Percentiles rank a stretch among this genome's conserved stretches.
phyloP scores from a whole-genome alignment of 1,140 invertebrate species.

The Dermatophagoides farinae region DNA sequence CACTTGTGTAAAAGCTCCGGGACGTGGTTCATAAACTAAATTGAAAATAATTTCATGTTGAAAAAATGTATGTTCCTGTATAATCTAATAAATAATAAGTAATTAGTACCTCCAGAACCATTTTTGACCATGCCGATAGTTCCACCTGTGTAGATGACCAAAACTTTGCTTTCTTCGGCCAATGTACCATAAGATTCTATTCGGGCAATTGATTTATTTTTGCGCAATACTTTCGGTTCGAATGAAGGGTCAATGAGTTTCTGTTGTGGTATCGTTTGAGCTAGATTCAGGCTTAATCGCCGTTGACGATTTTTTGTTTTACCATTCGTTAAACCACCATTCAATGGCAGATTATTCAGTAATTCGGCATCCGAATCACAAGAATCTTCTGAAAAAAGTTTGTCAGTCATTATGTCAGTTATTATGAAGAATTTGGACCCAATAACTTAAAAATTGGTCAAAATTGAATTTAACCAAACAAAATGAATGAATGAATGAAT shows the following conservation, averaged over 20 bases:
- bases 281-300: neutral
- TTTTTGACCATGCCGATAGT: constrained; percentile 71
- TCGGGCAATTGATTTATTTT: constrained; percentile 11
- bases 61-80: neutral
- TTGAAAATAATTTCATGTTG: constrained; percentile 15
- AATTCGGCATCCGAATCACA: neutral
- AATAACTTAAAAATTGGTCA: too few species aligned
- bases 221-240: constrained; percentile 13
- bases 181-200: constrained; percentile 3
- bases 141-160: constrained; percentile 66
- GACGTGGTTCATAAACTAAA: constrained; percentile 38
- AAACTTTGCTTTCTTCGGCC: constrained; percentile 27
- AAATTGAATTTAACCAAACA: neutral
- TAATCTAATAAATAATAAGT: neutral
- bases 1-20: constrained; percentile 36
- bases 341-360: neutral
- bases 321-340: neutral
- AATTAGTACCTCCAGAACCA: constrained; percentile 34
- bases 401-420: constrained; percentile 1
- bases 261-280: neutral
- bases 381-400: neutral
- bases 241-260: constrained; percentile 11
- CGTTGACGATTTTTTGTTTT: neutral
- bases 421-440: too few species aligned
- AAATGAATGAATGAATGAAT: neutral